Evolutionary conservation across 2,888 invertebrate genomes (phyloP), one percentile per base, ranked within the genome.

Genomic region (Dryococelus australis): DNA sequence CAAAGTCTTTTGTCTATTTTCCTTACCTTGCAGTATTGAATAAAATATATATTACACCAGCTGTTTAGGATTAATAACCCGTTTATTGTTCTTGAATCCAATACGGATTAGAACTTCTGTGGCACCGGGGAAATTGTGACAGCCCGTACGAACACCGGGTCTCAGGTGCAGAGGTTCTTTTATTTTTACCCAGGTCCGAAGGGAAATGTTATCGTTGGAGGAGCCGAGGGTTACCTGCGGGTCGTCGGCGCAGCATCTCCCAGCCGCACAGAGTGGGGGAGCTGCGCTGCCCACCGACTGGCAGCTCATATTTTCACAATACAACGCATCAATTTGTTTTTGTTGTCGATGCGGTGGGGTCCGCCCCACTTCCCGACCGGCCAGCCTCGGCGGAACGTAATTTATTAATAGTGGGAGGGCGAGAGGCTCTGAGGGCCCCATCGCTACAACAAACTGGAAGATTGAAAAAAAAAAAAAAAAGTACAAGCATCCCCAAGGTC

Each of bases 241-340:
- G 24, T 65, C 65, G 65, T 1, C 65, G 20, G 51, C 13, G 2
- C 51, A 20, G 20, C 65, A 0, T 20, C 65, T 65, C 65, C n/a
- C 20, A 24, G 65, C n/a, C 65, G 13, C 24, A 16, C 24, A 6
- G 8, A n/a, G 65, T 8, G 65, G 24, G 24, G 24, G 65, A n/a
- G 65, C 8, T 24, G 65, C 65, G 0, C 65, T 65, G 65, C 65
- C 65, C 65, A n/a, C 65, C 65, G 65, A 65, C 65, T 65, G 65
- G 65, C 65, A 65, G 65, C 65, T 65, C 65, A 65, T 65, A 65
- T 65, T 65, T 65, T 65, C 65, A 65, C 20, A 65, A 16, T 24
- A n/a, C 65, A 65, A n/a, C 65, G 65, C 65, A 65, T 65, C 65
- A 65, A 65, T 65, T 65, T 65, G 65, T 65, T 65, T 65, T 65